Base-by-base conservation (phyloP, 2,888 invertebrate species). In the Periphyllus acericola region DNA sequence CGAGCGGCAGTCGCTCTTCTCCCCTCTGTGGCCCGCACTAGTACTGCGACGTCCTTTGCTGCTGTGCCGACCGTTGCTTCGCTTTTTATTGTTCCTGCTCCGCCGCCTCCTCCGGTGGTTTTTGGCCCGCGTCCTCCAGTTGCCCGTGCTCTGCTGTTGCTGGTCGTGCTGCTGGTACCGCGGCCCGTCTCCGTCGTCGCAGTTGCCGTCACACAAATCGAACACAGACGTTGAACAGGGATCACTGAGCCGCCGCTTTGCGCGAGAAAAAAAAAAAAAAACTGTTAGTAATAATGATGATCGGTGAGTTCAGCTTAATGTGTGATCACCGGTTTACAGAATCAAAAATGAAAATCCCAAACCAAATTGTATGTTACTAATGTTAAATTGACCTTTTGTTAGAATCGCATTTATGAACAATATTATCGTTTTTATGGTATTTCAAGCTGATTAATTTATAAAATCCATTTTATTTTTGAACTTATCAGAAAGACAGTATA, bases 201-300 rank as follows among this genome's bases (percentile, higher is more conserved):
- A 46, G 21, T 71, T 5, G 32, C 71, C n/a, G 25, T 60, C 75
- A 21, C 11, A 32, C 21, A 82, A 0, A 32, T 82, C 84, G 9
- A 17, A 84, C 4, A 76, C 66, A 3, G 84, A 84, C 14, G 66
- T 84, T n/a, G 84, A 84, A 21, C 84, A 84, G 25, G 84, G 84
- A 9, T 84, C 84, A n/a, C 84, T 84, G n/a, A 84, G 84, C 25
- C 84, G 84, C 11, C 84, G 76, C 84, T 84, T 8, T 46, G 21
- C n/a, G 25, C 29, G 0, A 2, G 3, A n/a, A 11, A 40, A 72
- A n/a, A n/a, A n/a, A 32, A n/a, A n/a, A 66, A 29, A 1, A n/a
- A 29, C 11, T 1, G 29, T 66, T 25, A 60, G 60, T 60, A 60
- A 19, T 2, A n/a, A n/a, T n/a, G n/a, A n/a, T n/a, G n/a, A n/a